Base-by-base conservation (phyloP, 92 coral and sea anemone species). In the Epizoanthus fatuus region DNA sequence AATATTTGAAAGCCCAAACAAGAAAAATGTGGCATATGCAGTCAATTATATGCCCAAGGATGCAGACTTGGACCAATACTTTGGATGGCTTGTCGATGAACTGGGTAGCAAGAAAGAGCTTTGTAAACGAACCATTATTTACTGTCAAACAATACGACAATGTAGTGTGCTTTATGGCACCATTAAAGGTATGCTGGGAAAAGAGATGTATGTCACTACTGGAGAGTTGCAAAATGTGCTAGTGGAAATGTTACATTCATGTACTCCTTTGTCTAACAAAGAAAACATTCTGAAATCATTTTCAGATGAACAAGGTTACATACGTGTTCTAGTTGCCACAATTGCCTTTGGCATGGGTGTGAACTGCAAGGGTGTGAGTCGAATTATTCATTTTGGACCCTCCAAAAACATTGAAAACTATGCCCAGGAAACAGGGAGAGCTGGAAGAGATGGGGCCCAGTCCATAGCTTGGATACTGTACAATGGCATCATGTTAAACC, bases 111-210 rank as follows among this genome's bases (percentile, higher is more conserved):
- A 57, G 54, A 76, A 81, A 15, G 62, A 4, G 56, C 20, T 40
- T 14, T 74, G 91, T 56, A 39, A 85, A 25, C 80, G 91, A 4
- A 92, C 93, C 17, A 90, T 92, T 17, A 93, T 93, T 51, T 90
- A 93, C 59, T 93, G 96, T 69, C 93, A 93, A 54, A 93, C 93
- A 4, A 92, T 92, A 57, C 84, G 53, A 59, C 96, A 93, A 55
- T 90, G 93, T 79, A 60, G 74, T 3, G 14, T 93, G 14, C n/a
- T 93, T 12, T 93, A 86, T 69, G 53, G 87, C 8, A 87, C 86
- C 10, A 37, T 90, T 4, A 93, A 67, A 38, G 96, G 89, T 78
- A 88, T 89, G 90, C 85, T 92, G n/a, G 95, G 95, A 8, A 29
- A 54, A 10, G 53, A 71, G 12, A 20, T 85, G 45, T 84, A 63